Percentiles rank a stretch among this genome's conserved stretches.
phyloP scores from a whole-genome alignment of 2,888 invertebrate species.

The Psylliodes chrysocephalus region DNA sequence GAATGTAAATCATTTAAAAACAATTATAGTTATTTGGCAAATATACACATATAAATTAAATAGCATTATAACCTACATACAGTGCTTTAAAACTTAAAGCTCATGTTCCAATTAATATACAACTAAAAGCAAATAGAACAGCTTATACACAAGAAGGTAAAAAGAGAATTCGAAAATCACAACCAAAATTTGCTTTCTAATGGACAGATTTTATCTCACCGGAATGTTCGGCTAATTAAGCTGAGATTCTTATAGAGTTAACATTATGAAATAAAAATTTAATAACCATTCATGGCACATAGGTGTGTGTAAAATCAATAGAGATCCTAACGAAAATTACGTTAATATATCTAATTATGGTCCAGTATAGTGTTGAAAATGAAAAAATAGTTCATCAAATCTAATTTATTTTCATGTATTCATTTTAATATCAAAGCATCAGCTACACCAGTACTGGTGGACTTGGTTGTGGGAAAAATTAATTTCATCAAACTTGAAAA shows the following conservation, averaged over 20 bases:
- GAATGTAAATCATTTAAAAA: not conserved
- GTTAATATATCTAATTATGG: no score
- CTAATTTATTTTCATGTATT: no score
- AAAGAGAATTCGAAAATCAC: slow-evolving; percentile 9
- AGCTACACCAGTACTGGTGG: no score
- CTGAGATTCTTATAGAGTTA: not conserved
- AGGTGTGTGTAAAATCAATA: slow-evolving; percentile 4
- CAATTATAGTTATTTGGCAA: not conserved
- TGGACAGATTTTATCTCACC: not conserved
- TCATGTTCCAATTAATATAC: slow-evolving; percentile 12
- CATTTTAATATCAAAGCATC: no score
- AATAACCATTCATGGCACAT: slow-evolving; percentile 5
- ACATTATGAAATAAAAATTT: not conserved
- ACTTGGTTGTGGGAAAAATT: no score
- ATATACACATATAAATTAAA: not conserved
- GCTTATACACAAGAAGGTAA: not conserved
- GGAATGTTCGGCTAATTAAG: slow-evolving; percentile 1
- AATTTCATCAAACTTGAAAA: no score
- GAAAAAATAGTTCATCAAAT: no score
- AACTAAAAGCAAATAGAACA: slow-evolving; percentile 2
- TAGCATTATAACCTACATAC: not conserved
- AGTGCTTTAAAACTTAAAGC: not conserved
- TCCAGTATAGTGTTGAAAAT: no score
- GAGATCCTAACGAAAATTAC: not conserved
- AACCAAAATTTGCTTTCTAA: slow-evolving; percentile 11